Evolutionary conservation across 2,888 invertebrate genomes (phyloP), one percentile per base, ranked within the genome.

Genomic region (Caenorhabditis virilis): DNA sequence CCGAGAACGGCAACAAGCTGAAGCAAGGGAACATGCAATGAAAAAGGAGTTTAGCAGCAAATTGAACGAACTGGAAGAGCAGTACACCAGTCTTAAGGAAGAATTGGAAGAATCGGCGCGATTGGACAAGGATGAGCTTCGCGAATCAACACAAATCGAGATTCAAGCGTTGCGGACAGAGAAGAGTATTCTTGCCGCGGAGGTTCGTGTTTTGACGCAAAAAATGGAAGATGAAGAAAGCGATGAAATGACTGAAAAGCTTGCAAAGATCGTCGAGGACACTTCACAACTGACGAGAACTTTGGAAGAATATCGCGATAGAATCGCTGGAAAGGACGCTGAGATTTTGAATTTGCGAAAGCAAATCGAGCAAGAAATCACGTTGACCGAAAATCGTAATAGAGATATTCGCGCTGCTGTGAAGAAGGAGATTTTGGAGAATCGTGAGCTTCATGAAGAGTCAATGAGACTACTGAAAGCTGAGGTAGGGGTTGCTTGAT

Each of bases 31-130:
- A 42, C 74, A 76, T 50, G 68, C 74, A 1, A 76, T 83, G 70
- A 78, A 79, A 43, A 74, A 78, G 45, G 82, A 82, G 58, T 80
- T 82, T 56, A 76, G 74, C 22, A 69, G 67, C 38, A 82, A 82
- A 41, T 56, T 83, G 48, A 80, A 79, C 51, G 81, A 83, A 46
- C 52, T 82, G 13, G 83, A 83, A 53, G 79, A 81, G 52, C 80
- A 83, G 58, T 80, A 81, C 58, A 79, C 74, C 16, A 69, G 70
- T 23, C 61, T 83, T 36, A 74, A 79, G 43, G 81, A 82, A 25
- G 74, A 78, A 15, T 55, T 80, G 7, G 78, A 80, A 54, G 68
- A 72, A 30, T 63, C 71, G 9, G 76, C 75, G 18, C 49, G 70
- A 9, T 45, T 72, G 2, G 77, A 77, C 42, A 74, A 71, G 23